phyloP scores from a whole-genome alignment of 2,113 vertebrate species.

The Euleptes europaea region DNA sequence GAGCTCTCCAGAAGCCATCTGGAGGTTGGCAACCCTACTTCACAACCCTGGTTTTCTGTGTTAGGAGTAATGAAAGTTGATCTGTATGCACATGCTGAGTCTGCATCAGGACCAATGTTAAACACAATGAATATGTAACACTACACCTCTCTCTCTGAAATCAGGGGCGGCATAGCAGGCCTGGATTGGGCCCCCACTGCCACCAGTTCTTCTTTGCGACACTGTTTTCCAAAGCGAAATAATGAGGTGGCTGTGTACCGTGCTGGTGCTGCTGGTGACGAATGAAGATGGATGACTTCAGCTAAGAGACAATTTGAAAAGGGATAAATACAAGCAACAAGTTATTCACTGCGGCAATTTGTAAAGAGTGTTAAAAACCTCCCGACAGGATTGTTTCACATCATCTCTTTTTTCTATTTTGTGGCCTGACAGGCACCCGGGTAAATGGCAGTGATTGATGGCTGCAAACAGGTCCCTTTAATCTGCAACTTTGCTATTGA shows the following conservation, averaged over 20 bases:
- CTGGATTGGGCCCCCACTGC: background rate
- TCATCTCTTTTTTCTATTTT: slow-evolving; percentile 66
- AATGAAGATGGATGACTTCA: slow-evolving; percentile 81
- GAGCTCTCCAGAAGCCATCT: too few species aligned
- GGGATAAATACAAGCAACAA: slow-evolving; percentile 81
- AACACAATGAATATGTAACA: too few species aligned
- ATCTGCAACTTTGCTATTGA: slow-evolving; percentile 51
- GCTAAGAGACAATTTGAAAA: slow-evolving; percentile 78
- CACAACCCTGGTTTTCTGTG: too few species aligned
- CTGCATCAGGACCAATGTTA: too few species aligned
- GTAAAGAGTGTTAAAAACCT: slow-evolving; percentile 77
- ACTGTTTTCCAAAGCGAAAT: slow-evolving; percentile 63
- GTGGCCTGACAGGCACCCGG: slow-evolving; percentile 59
- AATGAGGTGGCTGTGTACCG: slow-evolving; percentile 69
- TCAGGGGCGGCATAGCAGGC: background rate
- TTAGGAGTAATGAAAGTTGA: too few species aligned
- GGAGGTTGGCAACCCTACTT: too few species aligned
- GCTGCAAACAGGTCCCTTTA: slow-evolving; percentile 28
- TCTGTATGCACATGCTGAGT: too few species aligned
- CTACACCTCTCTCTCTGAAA: background rate
- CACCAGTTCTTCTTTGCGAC: slow-evolving; percentile 33
- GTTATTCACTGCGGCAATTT: slow-evolving; percentile 77
- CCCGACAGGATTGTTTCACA: slow-evolving; percentile 74
- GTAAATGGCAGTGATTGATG: slow-evolving; percentile 72
- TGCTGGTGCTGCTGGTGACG: slow-evolving; percentile 56